Conservation (phyloP, 2,797 vertebrate species). For the Bucorvus abyssinicus region DNA sequence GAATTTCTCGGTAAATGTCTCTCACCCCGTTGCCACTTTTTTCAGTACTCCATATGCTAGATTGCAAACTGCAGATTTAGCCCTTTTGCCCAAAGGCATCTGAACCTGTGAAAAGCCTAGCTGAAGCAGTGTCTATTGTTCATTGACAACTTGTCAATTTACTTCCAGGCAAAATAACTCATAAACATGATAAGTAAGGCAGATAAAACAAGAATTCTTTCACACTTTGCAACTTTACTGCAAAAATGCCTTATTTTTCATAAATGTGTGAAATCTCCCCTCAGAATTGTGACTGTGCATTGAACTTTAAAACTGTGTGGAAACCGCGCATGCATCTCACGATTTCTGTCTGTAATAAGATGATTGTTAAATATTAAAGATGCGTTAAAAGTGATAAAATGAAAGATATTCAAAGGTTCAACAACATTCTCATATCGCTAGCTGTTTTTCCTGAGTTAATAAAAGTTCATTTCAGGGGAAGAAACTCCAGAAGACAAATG, state of each 20-base stretch:
- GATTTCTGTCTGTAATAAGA: slow-evolving; percentile 75
- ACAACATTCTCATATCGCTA: slow-evolving; percentile 53
- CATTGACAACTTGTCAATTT: slow-evolving; percentile 87
- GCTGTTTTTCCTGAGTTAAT: slow-evolving; percentile 68
- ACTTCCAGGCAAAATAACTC: slow-evolving; percentile 85
- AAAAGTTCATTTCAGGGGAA: slow-evolving; percentile 68
- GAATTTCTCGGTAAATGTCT: slow-evolving; percentile 78
- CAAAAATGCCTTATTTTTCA: slow-evolving; percentile 78
- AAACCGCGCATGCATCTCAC: slow-evolving; percentile 68
- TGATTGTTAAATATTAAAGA: slow-evolving; percentile 81
- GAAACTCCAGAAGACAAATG: slow-evolving; percentile 61
- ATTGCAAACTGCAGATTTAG: slow-evolving; percentile 80
- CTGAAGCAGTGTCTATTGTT: slow-evolving; percentile 81
- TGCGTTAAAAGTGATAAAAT: slow-evolving; percentile 76
- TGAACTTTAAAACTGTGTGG: slow-evolving; percentile 81
- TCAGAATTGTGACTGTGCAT: slow-evolving; percentile 80
- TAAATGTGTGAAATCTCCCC: slow-evolving; percentile 80
- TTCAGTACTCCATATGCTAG: slow-evolving; percentile 81
- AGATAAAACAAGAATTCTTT: slow-evolving; percentile 84
- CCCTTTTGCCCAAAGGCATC: slow-evolving; percentile 83
- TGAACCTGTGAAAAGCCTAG: slow-evolving; percentile 89
- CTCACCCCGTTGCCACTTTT: slow-evolving; percentile 79
- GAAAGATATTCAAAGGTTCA: slow-evolving; percentile 72
- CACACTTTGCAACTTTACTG: slow-evolving; percentile 81
- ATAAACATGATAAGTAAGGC: slow-evolving; percentile 83